Evolutionary conservation across 2,888 invertebrate genomes (phyloP).

Genomic region (Geotrupes spiniger): DNA sequence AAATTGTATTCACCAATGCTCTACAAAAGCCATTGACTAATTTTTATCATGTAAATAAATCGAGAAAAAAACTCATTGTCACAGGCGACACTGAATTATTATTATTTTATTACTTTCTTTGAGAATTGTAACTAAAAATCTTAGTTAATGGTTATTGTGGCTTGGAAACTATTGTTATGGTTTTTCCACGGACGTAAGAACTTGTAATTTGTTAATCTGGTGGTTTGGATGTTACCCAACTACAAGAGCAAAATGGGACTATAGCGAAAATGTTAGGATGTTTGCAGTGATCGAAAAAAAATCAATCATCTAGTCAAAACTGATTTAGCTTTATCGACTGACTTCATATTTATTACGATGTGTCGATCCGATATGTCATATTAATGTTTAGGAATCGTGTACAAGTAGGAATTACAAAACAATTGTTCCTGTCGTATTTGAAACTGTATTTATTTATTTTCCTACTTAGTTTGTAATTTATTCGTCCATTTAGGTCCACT

Average conservation of each 20-base stretch:
- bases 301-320: conserved; percentile 19
- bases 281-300: conserved; percentile 44
- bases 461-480: conserved; percentile 10
- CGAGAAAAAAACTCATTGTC: too few relatives aligned
- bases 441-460: conserved; percentile 5
- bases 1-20: too few relatives aligned
- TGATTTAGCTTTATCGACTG: conserved; percentile 22
- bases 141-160: too few relatives aligned
- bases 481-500: conserved; percentile 12
- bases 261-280: conserved; percentile 33
- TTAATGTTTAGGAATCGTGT: conserved; percentile 7
- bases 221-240: conserved; percentile 15
- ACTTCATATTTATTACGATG: conserved; percentile 9
- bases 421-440: conserved; percentile 15
- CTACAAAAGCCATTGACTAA: too few relatives aligned
- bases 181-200: too few relatives aligned
- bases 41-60: too few relatives aligned
- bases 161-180: too few relatives aligned
- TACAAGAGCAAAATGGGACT: conserved; percentile 9
- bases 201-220: conserved; percentile 4
- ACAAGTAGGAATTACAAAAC: conserved; percentile 15
- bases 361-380: background rate
- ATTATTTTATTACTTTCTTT: too few relatives aligned
- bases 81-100: too few relatives aligned
- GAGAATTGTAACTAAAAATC: too few relatives aligned